Evolutionary conservation across 1,140 invertebrate species (phyloP).

Genomic region (Aleiodes sp.): DNA sequence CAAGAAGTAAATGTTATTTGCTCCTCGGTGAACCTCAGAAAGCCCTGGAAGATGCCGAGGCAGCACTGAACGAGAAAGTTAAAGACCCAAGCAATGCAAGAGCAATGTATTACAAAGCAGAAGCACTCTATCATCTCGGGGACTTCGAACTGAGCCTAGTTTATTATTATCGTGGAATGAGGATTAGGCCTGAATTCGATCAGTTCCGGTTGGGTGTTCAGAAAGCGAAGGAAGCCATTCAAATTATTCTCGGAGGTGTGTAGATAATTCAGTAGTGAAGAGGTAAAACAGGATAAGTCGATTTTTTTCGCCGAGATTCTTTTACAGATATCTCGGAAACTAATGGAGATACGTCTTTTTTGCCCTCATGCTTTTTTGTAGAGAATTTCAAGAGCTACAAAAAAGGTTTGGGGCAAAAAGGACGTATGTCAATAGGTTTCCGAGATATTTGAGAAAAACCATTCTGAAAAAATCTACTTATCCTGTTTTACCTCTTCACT

Average conservation of each 20-base stretch:
- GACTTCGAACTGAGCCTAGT: constrained; percentile 94
- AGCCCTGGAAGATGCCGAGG: constrained; percentile 86
- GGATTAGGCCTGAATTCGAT: constrained; percentile 84
- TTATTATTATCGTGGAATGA: constrained; percentile 87
- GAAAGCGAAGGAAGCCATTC: constrained; percentile 93
- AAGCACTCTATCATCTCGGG: constrained; percentile 90
- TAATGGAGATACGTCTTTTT: too few relatives aligned
- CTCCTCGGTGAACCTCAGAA: constrained; percentile 84
- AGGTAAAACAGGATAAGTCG: too few relatives aligned
- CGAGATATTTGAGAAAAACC: too few relatives aligned
- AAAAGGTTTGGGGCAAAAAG: too few relatives aligned
- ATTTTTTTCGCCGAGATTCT: too few relatives aligned
- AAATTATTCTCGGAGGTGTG: constrained; percentile 86
- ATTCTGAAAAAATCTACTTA: too few relatives aligned
- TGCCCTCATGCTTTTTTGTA: too few relatives aligned
- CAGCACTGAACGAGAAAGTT: constrained; percentile 70
- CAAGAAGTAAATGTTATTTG: constrained; percentile 90
- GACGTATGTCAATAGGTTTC: too few relatives aligned
- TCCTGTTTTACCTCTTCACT: too few relatives aligned
- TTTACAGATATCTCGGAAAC: too few relatives aligned
- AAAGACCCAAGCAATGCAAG: constrained; percentile 82
- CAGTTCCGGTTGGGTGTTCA: constrained; percentile 91
- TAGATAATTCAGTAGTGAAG: constrained; percentile 7
- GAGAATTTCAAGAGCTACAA: too few relatives aligned
- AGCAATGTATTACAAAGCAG: constrained; percentile 92